Base-by-base conservation (phyloP, 2,113 vertebrate species). In the Vidua chalybeata region DNA sequence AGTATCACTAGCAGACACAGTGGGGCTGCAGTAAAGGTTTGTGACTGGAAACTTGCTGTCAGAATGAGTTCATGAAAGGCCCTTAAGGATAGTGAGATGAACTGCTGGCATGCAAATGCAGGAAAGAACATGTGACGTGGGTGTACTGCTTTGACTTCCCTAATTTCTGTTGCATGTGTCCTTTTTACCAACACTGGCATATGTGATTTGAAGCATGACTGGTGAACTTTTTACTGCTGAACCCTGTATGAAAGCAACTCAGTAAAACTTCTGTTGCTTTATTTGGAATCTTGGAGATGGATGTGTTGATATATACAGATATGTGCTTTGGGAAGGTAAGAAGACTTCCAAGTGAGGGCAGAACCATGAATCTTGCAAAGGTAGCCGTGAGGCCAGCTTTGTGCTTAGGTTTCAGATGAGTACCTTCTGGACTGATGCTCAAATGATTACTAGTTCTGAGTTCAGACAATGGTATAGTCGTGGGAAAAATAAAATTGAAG, bases 71-170 rank as follows among this genome's bases (percentile, higher is more conserved):
- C 17, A 6, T 77, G 63, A 46, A 69, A 54, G 22, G 27, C 46
- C 23, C 22, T 19, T 87, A 28, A 23, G 22, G 18, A 33, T 8
- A 52, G 26, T 12, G 46, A 39, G 63, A 52, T 45, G 33, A 77
- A 13, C 7, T 5, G 2, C 46, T 8, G 15, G 14, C 54, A 33
- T 35, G 9, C 17, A n/a, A 3, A 33, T 45, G 33, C 14, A 9
- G 19, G 33, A 45, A 37, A 8, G 14, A 37, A 2, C 7, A 5
- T 8, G 4, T 45, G 46, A 31, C 0, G 1, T 27, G 20, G n/a
- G 19, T 76, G 14, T 37, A 15, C 17, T 51, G 11, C 21, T 59
- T 52, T 18, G 45, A 31, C 17, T 59, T 68, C 12, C 11, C 9
- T 31, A 15, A 15, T 68, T 52, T 45, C 21, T 45, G 11, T 52